A percentile compares a stretch with the other conserved stretches of the same genome.
Evolutionary conservation across 2,797 vertebrate species (phyloP).

Genomic region (Hybognathus amarus): DNA sequence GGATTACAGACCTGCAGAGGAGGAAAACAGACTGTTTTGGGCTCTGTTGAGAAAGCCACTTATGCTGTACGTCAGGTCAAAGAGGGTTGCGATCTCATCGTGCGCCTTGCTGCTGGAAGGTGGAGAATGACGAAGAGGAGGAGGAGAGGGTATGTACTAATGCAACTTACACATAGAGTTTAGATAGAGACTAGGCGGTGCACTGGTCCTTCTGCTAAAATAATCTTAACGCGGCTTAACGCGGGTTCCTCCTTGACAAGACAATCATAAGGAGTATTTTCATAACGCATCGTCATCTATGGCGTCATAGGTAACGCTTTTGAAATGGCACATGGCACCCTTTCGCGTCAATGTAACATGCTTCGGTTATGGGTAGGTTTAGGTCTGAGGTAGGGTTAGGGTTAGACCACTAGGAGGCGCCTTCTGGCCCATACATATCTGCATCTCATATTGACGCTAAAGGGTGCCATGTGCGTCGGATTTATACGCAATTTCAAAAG

Average conservation of each 20-base stretch:
- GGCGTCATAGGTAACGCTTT: too few species aligned
- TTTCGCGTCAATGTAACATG: too few species aligned
- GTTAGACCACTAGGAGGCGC: too few species aligned
- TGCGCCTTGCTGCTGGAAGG: constrained; percentile 6
- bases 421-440: too few species aligned
- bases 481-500: too few species aligned
- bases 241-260: neutral
- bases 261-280: neutral
- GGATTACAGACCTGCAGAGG: constrained; percentile 51
- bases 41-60: constrained; percentile 49
- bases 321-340: too few species aligned
- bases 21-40: constrained; percentile 41
- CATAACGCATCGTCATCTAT: too few species aligned
- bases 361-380: too few species aligned
- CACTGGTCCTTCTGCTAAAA: neutral
- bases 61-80: constrained; percentile 50
- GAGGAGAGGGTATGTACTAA: neutral
- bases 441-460: too few species aligned
- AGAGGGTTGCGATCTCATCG: constrained; percentile 27
- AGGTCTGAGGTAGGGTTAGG: too few species aligned
- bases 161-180: neutral
- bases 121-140: neutral
- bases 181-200: neutral
- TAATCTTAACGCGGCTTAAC: neutral
- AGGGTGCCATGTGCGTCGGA: too few species aligned